Evolutionary conservation across 2,888 invertebrate genomes (phyloP).

Genomic region (Agrochola macilenta): DNA sequence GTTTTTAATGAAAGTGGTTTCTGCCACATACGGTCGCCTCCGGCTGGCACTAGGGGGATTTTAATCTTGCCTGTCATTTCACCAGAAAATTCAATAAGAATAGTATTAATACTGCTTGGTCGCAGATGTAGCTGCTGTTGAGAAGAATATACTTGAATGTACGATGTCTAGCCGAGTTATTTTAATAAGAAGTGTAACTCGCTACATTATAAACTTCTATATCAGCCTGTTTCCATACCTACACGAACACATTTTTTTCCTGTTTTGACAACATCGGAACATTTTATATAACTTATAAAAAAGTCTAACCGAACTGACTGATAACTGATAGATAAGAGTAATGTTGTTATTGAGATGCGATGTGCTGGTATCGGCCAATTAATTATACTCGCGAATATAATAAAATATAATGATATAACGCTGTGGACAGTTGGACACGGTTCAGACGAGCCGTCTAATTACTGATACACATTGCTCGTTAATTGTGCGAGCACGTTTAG

Average conservation of each 20-base stretch:
- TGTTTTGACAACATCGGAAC: not conserved
- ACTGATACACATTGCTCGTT: slow-evolving; percentile 17
- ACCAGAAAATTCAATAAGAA: not conserved
- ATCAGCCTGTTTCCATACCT: not conserved
- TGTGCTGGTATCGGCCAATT: slow-evolving; percentile 32
- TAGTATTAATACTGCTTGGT: not conserved
- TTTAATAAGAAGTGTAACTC: not conserved
- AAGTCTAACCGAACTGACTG: slow-evolving; percentile 4
- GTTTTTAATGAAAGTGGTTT: not conserved
- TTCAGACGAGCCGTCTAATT: slow-evolving; percentile 35
- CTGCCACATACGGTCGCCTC: no score
- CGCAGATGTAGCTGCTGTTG: not conserved
- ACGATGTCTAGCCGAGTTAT: not conserved
- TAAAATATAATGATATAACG: slow-evolving; percentile 33
- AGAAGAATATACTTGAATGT: not conserved
- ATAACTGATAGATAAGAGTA: slow-evolving; percentile 21
- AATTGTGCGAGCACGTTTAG: slow-evolving; percentile 24
- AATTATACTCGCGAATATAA: slow-evolving; percentile 45
- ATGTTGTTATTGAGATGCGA: slow-evolving; percentile 44
- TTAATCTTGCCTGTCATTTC: not conserved
- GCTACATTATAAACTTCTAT: not conserved
- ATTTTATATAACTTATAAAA: slow-evolving; percentile 9
- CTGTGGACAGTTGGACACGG: slow-evolving; percentile 20
- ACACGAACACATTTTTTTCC: slow-evolving; percentile 1
- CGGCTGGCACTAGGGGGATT: no score